Conservation (phyloP, 2,888 invertebrate genomes). For the Mesopsocus fuscifrons region DNA sequence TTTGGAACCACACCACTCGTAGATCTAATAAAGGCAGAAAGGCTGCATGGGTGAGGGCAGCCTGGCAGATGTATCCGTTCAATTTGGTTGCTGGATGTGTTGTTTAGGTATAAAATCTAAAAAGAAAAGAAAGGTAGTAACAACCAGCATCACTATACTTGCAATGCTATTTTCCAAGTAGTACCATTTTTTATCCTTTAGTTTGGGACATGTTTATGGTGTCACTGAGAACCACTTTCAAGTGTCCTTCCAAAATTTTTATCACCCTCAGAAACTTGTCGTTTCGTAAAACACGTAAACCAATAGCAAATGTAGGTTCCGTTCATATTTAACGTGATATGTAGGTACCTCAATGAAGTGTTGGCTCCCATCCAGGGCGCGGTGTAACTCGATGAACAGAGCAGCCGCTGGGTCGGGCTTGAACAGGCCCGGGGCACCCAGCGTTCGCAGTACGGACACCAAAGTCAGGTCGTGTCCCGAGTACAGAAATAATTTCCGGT, state of each 20-base stretch:
- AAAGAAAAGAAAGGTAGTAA: no score
- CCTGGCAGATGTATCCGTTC: neutral
- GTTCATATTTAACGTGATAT: no score
- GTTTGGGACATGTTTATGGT: no score
- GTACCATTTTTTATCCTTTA: no score
- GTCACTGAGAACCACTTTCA: no score
- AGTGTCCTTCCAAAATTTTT: no score
- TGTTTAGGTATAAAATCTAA: neutral
- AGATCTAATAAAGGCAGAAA: neutral
- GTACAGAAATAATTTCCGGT: conserved; percentile 46
- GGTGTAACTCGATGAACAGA: conserved; percentile 23
- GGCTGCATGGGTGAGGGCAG: neutral
- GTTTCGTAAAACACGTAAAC: no score
- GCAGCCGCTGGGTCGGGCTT: conserved; percentile 23
- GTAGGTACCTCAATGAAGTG: conserved; percentile 44
- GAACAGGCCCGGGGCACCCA: conserved; percentile 31
- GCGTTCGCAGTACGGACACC: conserved; percentile 47
- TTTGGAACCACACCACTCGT: neutral
- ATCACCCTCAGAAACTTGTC: no score
- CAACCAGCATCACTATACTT: no score
- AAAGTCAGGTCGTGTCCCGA: conserved; percentile 71
- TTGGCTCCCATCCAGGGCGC: conserved; percentile 21
- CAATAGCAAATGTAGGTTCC: no score
- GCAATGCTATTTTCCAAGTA: no score
- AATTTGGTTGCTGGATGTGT: neutral